phyloP scores from a whole-genome alignment of 2,113 vertebrate genomes.

The Peromyscus leucopus region DNA sequence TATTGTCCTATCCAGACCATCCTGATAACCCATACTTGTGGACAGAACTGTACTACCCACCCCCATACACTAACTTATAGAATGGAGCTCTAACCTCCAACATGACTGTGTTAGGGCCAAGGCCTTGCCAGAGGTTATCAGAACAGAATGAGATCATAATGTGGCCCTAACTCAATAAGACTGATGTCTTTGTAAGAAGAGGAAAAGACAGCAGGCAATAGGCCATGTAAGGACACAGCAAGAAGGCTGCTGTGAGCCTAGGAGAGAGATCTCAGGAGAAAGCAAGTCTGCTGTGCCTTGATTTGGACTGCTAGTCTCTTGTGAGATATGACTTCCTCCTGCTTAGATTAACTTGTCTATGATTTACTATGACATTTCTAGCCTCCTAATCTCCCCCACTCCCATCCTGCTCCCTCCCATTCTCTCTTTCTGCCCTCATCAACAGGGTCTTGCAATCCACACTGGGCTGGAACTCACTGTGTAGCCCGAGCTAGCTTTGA shows the following conservation, averaged over 20 bases:
- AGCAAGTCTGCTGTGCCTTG: not conserved
- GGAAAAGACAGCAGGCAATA: not conserved
- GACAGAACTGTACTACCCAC: not conserved
- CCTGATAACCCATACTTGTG: not conserved
- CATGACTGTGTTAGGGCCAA: not conserved
- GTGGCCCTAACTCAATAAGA: not conserved
- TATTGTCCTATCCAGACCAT: not conserved
- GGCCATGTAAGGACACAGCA: not conserved
- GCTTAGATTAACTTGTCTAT: not conserved
- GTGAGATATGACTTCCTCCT: not conserved
- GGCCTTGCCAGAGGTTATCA: not conserved
- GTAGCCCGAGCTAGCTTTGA: not conserved
- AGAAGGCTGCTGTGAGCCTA: not conserved
- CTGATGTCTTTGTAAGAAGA: not conserved
- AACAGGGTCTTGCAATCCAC: not conserved
- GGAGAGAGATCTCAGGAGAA: not conserved
- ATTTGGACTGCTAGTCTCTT: not conserved
- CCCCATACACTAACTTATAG: not conserved
- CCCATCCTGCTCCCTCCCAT: rapidly evolving
- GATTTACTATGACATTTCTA: not conserved
- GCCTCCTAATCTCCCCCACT: not conserved
- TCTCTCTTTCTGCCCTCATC: not conserved
- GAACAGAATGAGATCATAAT: not conserved
- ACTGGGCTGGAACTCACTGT: not conserved
- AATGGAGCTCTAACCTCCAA: not conserved